Conservation (phyloP, 2,113 vertebrate species). For the Merops nubicus region DNA sequence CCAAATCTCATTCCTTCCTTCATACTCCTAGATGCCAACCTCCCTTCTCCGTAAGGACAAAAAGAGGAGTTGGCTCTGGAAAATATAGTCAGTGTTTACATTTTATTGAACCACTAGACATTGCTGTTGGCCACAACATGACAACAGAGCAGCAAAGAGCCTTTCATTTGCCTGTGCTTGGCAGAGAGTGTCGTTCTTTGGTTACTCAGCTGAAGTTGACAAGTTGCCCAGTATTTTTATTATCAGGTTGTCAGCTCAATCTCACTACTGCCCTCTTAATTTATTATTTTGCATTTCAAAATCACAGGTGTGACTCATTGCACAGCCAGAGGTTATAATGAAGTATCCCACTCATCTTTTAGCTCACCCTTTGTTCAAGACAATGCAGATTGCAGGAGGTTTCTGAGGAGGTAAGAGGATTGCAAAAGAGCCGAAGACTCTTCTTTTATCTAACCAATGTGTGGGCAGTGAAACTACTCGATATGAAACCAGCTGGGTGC, state of each 20-base stretch:
- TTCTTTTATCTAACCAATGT: constrained; percentile 49
- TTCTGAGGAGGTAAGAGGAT: constrained; percentile 54
- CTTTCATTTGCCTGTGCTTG: constrained; percentile 37
- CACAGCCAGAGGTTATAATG: constrained; percentile 69
- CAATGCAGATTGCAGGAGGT: constrained; percentile 48
- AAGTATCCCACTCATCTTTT: constrained; percentile 66
- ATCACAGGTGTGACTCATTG: constrained; percentile 62
- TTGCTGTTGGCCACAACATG: constrained; percentile 28
- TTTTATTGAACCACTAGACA: constrained; percentile 47
- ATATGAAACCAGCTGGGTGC: constrained; percentile 47
- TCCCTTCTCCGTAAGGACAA: neutral
- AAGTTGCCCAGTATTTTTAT: constrained; percentile 67
- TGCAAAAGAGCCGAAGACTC: constrained; percentile 30
- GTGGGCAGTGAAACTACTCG: constrained; percentile 60
- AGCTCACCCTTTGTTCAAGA: constrained; percentile 57
- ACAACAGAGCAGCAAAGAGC: constrained; percentile 27
- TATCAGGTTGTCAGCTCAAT: constrained; percentile 55
- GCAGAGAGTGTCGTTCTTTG: constrained; percentile 33
- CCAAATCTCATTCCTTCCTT: neutral
- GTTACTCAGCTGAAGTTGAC: constrained; percentile 59
- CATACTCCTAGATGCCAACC: neutral
- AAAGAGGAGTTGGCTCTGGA: neutral
- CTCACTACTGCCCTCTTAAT: constrained; percentile 65
- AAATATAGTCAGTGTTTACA: constrained; percentile 26
- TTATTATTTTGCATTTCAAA: constrained; percentile 65